Evolutionary conservation across 2,888 invertebrate species (phyloP).

Genomic region (Willowsia nigromaculata): DNA sequence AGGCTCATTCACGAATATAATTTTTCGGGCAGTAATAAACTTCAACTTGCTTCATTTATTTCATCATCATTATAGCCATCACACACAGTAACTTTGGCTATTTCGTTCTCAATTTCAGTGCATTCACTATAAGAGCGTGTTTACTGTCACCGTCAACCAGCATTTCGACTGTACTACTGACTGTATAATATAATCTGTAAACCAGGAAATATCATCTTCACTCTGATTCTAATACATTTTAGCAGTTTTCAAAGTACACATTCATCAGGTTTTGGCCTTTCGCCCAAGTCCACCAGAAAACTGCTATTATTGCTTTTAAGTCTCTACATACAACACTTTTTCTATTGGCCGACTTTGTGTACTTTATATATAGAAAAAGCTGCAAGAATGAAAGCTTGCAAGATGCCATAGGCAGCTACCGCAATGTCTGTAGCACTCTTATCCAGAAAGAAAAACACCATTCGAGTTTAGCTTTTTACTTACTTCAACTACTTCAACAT

Average conservation of each 20-base stretch:
- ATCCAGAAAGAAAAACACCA: neutral
- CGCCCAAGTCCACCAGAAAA: slow-evolving; percentile 6
- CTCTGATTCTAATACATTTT: neutral
- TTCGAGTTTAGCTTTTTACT: neutral
- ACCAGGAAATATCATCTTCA: neutral
- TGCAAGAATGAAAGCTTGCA: neutral
- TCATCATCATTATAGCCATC: neutral
- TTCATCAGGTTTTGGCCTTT: slow-evolving; percentile 47
- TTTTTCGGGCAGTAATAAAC: neutral
- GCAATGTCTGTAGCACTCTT: neutral
- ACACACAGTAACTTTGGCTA: neutral
- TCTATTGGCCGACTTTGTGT: neutral
- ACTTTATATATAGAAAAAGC: neutral
- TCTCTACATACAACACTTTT: neutral
- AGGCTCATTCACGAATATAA: neutral
- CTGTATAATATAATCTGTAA: neutral
- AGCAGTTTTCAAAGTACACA: neutral
- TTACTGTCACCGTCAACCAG: neutral
- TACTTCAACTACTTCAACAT: neutral
- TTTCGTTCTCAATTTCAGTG: neutral
- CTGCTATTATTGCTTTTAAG: neutral
- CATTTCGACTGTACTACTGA: neutral
- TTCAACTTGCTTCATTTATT: neutral
- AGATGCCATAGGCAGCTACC: too few species aligned
- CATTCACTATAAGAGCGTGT: neutral